Conservation (phyloP, 2,888 invertebrate genomes). For the Hedya salicella region DNA sequence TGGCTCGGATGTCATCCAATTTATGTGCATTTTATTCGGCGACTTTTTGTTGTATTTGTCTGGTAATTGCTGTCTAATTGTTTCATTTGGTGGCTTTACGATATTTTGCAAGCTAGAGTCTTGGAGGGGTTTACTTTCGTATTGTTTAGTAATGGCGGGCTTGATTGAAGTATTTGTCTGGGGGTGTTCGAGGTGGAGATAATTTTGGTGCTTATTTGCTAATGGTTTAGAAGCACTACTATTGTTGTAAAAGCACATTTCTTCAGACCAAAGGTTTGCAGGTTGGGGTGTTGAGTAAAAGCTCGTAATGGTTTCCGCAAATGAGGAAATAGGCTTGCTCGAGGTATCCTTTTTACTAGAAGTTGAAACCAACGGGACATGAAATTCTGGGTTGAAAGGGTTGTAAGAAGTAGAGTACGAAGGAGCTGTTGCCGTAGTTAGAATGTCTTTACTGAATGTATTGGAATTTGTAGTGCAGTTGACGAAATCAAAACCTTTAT, state of each 20-base stretch:
- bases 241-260: conserved; percentile 74
- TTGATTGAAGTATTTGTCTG: conserved; percentile 61
- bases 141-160: conserved; percentile 62
- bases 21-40: conserved; percentile 79
- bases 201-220: conserved; percentile 68
- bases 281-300: conserved; percentile 78
- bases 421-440: conserved; percentile 67
- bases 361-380: conserved; percentile 72
- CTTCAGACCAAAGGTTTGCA: conserved; percentile 76
- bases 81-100: conserved; percentile 61
- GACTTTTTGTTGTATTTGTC: conserved; percentile 79
- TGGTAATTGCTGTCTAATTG: conserved; percentile 59
- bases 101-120: conserved; percentile 56
- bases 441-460: conserved; percentile 73
- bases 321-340: conserved; percentile 67
- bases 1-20: conserved; percentile 82
- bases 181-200: conserved; percentile 61
- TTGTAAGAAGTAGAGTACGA: conserved; percentile 75
- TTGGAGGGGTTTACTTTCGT: conserved; percentile 62
- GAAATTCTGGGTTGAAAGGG: conserved; percentile 80
- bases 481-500: conserved; percentile 79
- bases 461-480: conserved; percentile 70
- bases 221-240: conserved; percentile 66
- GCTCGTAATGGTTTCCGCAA: conserved; percentile 74
- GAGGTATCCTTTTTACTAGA: conserved; percentile 69